Evolutionary conservation across 2,888 invertebrate genomes (phyloP).

Genomic region (Schizaphis graminum): DNA sequence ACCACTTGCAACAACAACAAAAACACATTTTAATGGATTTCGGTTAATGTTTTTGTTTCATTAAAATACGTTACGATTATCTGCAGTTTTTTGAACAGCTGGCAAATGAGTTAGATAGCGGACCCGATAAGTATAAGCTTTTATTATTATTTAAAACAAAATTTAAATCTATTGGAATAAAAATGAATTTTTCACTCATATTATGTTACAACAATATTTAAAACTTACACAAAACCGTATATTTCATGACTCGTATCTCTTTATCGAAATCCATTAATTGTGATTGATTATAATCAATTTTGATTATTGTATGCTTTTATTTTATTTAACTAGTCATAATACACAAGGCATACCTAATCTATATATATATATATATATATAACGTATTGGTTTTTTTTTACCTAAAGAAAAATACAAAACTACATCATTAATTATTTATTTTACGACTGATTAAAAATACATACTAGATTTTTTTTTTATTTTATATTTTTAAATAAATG

Average conservation of each 20-base stretch:
- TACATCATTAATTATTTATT: neutral
- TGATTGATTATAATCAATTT: neutral
- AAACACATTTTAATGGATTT: neutral
- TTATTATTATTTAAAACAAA: neutral
- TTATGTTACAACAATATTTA: slow-evolving; percentile 12
- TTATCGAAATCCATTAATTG: slow-evolving; percentile 9
- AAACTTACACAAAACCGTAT: neutral
- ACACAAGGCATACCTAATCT: too few relatives aligned
- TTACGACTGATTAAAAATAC: neutral
- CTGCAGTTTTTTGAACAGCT: neutral
- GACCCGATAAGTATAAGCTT: neutral
- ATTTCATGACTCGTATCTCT: neutral
- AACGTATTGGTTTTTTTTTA: neutral
- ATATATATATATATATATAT: neutral
- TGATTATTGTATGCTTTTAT: neutral
- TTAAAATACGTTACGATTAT: neutral
- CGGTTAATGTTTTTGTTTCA: neutral
- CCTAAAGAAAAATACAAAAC: neutral
- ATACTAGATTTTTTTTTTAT: neutral
- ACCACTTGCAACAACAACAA: neutral
- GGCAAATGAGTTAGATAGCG: neutral
- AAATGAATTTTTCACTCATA: neutral
- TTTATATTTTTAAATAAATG: neutral
- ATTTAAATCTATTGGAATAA: neutral
- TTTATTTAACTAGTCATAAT: neutral